These are phyloP conservation scores for Semnornis frantzii DNA, from an alignment of 2,113 vertebrate genomes.

Conservation along the genomic window DNA sequence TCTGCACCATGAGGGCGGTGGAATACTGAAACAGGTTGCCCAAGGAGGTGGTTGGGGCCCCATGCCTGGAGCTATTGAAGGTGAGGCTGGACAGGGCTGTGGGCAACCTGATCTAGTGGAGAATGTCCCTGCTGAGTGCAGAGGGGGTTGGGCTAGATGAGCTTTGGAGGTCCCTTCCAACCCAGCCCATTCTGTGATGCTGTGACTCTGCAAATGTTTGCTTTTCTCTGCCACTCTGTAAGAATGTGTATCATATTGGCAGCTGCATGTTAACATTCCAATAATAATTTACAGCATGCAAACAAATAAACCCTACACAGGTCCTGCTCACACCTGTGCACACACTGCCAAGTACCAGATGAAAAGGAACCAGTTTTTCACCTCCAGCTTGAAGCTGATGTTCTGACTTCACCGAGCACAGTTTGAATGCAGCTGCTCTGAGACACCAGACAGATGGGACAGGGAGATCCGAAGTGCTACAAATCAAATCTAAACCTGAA, in stretches of 20 bases:
- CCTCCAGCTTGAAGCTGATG: not conserved
- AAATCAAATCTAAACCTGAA: conserved; percentile 69
- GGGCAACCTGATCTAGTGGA: no score
- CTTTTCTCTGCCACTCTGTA: not conserved
- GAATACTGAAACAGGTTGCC: no score
- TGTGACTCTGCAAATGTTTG: not conserved
- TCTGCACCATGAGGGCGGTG: no score
- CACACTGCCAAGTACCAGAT: not conserved
- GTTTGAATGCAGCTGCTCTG: not conserved
- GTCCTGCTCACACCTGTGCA: not conserved
- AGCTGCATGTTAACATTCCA: not conserved
- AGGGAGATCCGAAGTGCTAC: conserved; percentile 52
- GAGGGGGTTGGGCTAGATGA: no score
- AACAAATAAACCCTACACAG: not conserved
- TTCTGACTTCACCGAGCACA: not conserved
- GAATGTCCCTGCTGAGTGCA: no score
- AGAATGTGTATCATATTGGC: not conserved
- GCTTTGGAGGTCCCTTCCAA: no score
- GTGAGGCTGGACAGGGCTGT: no score
- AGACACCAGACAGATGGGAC: conserved; percentile 48
- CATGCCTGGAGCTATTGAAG: no score
- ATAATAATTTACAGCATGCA: not conserved
- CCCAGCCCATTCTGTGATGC: no score
- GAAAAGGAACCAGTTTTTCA: not conserved
- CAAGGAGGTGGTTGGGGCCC: no score